phyloP scores from a whole-genome alignment of 2,113 vertebrate species.

The Nicator chloris region DNA sequence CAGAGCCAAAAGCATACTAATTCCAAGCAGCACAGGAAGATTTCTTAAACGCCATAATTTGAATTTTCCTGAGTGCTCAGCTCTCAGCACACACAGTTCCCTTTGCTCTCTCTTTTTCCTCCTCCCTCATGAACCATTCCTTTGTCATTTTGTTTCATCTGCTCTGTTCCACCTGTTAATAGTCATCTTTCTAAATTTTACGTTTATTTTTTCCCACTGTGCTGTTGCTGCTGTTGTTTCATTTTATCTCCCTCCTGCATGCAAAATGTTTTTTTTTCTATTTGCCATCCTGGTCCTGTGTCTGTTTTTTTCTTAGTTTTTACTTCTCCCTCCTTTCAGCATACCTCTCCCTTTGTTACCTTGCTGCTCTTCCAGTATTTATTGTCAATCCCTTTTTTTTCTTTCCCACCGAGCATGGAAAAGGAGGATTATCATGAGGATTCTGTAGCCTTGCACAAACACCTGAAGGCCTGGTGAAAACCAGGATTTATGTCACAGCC shows the following conservation, averaged over 20 bases:
- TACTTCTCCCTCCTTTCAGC: neutral
- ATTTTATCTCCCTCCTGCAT: neutral
- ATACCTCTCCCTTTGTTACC: neutral
- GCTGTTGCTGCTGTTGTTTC: neutral
- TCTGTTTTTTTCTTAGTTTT: neutral
- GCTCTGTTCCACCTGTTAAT: neutral
- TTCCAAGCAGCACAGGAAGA: neutral
- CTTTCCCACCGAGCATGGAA: neutral
- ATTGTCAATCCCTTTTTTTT: neutral
- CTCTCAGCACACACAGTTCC: neutral
- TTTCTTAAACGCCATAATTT: slow-evolving; percentile 16
- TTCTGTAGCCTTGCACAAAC: neutral
- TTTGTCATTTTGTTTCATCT: neutral
- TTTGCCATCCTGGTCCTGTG: neutral
- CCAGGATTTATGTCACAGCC: neutral
- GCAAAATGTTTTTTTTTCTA: neutral
- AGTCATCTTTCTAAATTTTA: neutral
- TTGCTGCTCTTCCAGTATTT: neutral
- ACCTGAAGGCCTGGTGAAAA: neutral
- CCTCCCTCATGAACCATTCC: neutral
- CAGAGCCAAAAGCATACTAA: slow-evolving; percentile 34
- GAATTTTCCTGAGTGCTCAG: slow-evolving; percentile 21
- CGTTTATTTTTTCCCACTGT: neutral
- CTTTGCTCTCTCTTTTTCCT: neutral
- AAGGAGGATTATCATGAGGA: neutral